Percentiles rank a stretch among this genome's conserved stretches.
Evolutionary conservation across 1,140 invertebrate genomes (phyloP).

Genomic region (Rhagoletis pomonella): DNA sequence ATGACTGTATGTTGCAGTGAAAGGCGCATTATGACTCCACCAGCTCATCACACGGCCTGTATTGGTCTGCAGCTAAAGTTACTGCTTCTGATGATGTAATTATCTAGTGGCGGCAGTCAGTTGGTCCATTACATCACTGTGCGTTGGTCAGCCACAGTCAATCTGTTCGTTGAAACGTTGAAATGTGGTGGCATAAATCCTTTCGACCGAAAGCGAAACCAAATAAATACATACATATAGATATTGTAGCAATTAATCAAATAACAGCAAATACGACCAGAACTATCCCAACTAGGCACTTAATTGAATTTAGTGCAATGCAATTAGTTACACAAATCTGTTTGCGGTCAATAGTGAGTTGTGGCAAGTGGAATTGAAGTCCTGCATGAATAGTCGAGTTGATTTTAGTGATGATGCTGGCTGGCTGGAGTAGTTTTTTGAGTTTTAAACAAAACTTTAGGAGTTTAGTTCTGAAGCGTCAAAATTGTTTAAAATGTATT

Average conservation of each 20-base stretch:
- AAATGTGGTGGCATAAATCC: constrained; percentile 10
- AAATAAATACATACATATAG: not conserved
- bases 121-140: not conserved
- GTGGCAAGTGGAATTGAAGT: not conserved
- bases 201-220: constrained; percentile 39
- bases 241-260: constrained; percentile 17
- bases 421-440: not conserved
- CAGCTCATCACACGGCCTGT: too few relatives aligned
- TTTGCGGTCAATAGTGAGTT: constrained; percentile 31
- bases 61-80: too few relatives aligned
- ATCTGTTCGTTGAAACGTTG: not conserved
- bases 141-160: not conserved
- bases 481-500: too few relatives aligned
- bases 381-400: not conserved
- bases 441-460: not conserved
- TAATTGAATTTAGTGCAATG: constrained; percentile 44
- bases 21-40: too few relatives aligned
- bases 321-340: constrained; percentile 43
- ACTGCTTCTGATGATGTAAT: constrained; percentile 23
- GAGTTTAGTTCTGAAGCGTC: too few relatives aligned
- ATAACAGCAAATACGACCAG: not conserved
- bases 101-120: not conserved
- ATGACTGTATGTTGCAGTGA: too few relatives aligned
- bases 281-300: constrained; percentile 18
- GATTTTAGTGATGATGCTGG: not conserved